phyloP scores from a whole-genome alignment of 2,888 invertebrate species.

The Cerceris ruficornis region DNA sequence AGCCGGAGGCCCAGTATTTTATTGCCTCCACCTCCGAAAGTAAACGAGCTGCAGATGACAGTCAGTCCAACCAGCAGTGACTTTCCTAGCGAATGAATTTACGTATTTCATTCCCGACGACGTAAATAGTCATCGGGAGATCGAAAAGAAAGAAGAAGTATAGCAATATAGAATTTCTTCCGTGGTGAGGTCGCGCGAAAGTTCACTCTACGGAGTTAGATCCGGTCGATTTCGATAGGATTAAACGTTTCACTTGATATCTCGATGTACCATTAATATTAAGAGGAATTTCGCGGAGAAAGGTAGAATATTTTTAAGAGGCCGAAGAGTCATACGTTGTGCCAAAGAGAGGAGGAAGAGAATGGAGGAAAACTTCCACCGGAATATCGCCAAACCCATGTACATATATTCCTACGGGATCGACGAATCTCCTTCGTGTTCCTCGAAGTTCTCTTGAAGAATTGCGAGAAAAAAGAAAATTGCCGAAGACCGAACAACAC shows the following conservation, averaged over 20 bases:
- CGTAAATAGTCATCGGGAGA: background rate
- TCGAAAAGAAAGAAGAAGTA: background rate
- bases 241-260: too few species aligned
- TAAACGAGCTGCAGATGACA: conserved; percentile 72
- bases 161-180: background rate
- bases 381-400: background rate
- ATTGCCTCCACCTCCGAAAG: conserved; percentile 72
- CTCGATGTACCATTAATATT: too few species aligned
- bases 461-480: background rate
- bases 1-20: conserved; percentile 74
- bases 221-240: too few species aligned
- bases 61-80: conserved; percentile 77
- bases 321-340: background rate
- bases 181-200: too few species aligned
- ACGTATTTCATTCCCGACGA: background rate
- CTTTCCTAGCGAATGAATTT: conserved; percentile 31
- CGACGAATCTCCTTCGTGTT: too few species aligned
- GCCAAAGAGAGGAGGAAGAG: background rate
- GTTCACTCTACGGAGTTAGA: too few species aligned
- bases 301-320: too few species aligned
- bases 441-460: too few species aligned
- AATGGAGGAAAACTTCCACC: background rate
- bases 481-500: background rate
- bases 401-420: background rate
- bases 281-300: too few species aligned